A percentile compares a stretch with the other conserved stretches of the same genome.
phyloP scores from a whole-genome alignment of 1,140 invertebrate species.

The Hetaerina americana region DNA sequence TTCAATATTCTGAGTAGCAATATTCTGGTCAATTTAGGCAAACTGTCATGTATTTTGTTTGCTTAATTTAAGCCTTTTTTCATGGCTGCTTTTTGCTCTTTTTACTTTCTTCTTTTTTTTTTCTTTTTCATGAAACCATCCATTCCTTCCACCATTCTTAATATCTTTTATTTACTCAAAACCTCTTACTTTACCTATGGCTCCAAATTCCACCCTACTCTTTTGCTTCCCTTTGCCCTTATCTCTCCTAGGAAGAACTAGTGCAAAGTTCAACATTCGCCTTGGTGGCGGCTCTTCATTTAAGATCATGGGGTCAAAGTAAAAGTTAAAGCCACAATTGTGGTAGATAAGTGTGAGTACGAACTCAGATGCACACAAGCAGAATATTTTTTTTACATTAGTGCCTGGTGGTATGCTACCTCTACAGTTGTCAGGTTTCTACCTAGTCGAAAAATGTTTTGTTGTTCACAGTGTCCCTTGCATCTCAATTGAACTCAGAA shows the following conservation, averaged over 20 bases:
- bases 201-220: not conserved
- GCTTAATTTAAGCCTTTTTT: not conserved
- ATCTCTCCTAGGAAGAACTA: conserved; percentile 10
- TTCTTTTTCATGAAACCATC: not conserved
- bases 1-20: too few species aligned
- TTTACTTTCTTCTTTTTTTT: not conserved
- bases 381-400: conserved; percentile 1
- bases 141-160: not conserved
- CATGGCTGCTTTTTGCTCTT: not conserved
- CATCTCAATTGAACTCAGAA: too few species aligned
- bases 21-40: too few species aligned
- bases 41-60: conserved; percentile 33
- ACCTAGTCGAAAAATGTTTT: too few species aligned
- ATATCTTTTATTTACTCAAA: not conserved
- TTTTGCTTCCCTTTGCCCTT: conserved; percentile 7
- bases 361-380: not conserved
- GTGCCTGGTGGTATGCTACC: not conserved
- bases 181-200: not conserved
- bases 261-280: conserved; percentile 17
- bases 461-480: too few species aligned
- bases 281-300: conserved; percentile 10
- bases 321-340: not conserved
- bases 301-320: conserved; percentile 12
- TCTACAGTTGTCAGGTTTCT: not conserved
- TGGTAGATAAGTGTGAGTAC: conserved; percentile 1